Percentiles rank a stretch among this genome's conserved stretches.
phyloP scores from a whole-genome alignment of 2,888 invertebrate genomes.

The Xestoiulus laeticollis region DNA sequence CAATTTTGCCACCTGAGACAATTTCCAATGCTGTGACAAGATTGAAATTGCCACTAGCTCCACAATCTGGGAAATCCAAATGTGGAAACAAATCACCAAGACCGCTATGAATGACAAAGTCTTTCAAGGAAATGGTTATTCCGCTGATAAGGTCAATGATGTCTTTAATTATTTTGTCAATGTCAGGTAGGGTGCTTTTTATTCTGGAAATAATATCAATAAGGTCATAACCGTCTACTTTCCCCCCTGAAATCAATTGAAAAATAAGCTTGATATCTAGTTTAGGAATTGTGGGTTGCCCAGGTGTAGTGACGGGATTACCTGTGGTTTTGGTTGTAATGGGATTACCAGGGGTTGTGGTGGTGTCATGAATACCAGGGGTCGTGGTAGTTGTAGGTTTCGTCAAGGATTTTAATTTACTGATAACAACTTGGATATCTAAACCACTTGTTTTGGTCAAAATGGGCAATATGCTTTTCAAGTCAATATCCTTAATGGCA shows the following conservation, averaged over 20 bases:
- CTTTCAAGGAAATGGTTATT: neutral
- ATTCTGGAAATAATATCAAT: neutral
- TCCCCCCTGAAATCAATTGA: neutral
- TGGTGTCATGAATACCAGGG: neutral
- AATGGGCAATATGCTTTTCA: neutral
- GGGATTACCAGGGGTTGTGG: neutral
- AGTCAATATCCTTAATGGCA: neutral
- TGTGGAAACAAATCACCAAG: neutral
- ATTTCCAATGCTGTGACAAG: neutral
- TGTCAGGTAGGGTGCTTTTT: neutral
- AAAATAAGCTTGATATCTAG: neutral
- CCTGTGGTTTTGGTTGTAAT: neutral
- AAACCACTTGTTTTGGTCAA: neutral
- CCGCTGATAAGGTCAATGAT: neutral
- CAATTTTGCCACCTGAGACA: neutral
- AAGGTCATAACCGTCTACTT: neutral
- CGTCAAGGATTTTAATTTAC: neutral
- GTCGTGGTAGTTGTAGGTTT: neutral
- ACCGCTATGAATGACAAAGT: neutral
- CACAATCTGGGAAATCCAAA: neutral
- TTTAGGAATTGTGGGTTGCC: neutral
- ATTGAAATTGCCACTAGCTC: neutral
- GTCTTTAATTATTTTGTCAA: neutral
- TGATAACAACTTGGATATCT: neutral
- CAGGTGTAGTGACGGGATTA: neutral